Conservation (phyloP, 2,113 vertebrate genomes). For the Catharus fuscescens region DNA sequence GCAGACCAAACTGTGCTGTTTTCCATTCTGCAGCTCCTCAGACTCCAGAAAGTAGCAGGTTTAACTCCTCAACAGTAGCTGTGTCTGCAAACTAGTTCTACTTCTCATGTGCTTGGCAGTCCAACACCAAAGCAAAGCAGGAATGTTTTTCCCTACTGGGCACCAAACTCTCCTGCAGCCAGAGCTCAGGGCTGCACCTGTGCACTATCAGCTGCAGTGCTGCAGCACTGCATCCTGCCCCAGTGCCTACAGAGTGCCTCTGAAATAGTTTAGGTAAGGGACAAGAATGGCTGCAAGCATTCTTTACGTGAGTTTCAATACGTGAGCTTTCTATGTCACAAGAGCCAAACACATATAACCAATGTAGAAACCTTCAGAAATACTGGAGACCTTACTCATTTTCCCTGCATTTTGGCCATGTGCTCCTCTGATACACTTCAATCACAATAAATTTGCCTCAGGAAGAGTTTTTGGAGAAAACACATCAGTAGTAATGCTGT, state of each 20-base stretch:
- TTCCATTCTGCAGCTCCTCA: not conserved
- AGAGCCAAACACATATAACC: not conserved
- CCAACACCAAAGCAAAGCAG: not conserved
- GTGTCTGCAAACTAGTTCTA: not conserved
- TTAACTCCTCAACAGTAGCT: not conserved
- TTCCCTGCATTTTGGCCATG: not conserved
- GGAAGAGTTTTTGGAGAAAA: not conserved
- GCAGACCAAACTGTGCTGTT: not conserved
- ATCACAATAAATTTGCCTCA: not conserved
- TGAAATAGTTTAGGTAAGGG: not conserved
- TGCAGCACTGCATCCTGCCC: not conserved
- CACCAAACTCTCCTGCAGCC: rapidly evolving
- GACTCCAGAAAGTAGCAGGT: not conserved
- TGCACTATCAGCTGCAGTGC: rapidly evolving
- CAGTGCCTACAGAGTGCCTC: not conserved
- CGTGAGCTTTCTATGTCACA: not conserved
- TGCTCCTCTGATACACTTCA: not conserved
- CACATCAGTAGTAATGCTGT: rapidly evolving
- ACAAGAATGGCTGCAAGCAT: not conserved
- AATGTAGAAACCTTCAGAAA: not conserved
- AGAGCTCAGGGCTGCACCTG: rapidly evolving
- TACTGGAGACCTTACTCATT: not conserved
- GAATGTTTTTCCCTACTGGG: not conserved
- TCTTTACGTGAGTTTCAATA: not conserved
- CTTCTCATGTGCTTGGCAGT: not conserved